These are phyloP conservation scores for Periophthalmus magnuspinnatus DNA, from an alignment of 2,797 vertebrate genomes.

Conservation along the genomic window DNA sequence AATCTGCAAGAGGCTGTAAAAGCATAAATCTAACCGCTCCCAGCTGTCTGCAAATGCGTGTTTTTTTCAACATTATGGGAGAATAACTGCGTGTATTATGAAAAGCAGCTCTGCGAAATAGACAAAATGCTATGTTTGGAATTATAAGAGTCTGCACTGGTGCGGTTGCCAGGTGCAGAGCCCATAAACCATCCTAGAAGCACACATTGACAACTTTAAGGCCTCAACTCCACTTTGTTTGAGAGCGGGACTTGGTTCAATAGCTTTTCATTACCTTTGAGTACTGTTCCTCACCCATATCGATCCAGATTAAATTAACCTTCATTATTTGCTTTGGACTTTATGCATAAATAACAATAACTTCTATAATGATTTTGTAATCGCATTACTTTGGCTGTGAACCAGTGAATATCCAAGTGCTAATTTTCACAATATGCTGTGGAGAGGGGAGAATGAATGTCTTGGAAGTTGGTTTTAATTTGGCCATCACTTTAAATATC, in stretches of 20 bases:
- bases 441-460: background rate
- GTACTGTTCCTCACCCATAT: background rate
- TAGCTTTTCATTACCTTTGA: slow-evolving; percentile 8
- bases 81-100: slow-evolving; percentile 3
- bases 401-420: background rate
- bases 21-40: slow-evolving; percentile 6
- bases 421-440: background rate
- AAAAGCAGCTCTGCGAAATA: background rate
- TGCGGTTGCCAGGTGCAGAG: slow-evolving; percentile 7
- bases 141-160: background rate
- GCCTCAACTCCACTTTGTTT: background rate
- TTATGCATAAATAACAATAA: slow-evolving; percentile 5
- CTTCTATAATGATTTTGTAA: slow-evolving; percentile 11
- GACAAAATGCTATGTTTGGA: slow-evolving; percentile 5
- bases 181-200: slow-evolving; percentile 19
- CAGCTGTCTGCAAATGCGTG: slow-evolving; percentile 3
- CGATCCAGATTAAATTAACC: background rate
- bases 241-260: background rate
- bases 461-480: background rate
- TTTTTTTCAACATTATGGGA: slow-evolving; percentile 14
- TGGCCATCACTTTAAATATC: background rate
- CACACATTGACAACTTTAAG: slow-evolving; percentile 7
- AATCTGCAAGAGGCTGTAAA: slow-evolving; percentile 15
- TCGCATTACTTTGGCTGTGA: slow-evolving; percentile 1
- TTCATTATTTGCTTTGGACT: slow-evolving; percentile 16